phyloP scores from a whole-genome alignment of 2,797 vertebrate genomes.

The Crotalus adamanteus region DNA sequence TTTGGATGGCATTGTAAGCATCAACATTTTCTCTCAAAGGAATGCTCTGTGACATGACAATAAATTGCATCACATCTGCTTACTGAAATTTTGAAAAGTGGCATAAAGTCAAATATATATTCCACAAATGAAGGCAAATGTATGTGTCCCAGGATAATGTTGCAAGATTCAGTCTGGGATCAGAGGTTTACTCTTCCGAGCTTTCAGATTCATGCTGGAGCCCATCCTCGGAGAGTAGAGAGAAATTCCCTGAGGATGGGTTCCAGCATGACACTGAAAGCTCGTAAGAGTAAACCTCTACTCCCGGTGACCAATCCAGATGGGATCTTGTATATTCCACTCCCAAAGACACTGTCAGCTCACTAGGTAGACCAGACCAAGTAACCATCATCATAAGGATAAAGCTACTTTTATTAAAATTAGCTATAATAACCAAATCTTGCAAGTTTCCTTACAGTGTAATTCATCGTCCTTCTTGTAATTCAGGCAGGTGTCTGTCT shows the following conservation, averaged over 20 bases:
- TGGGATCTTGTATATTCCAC: background rate
- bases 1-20: background rate
- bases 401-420: background rate
- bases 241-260: background rate
- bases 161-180: background rate
- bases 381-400: background rate
- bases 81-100: background rate
- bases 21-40: background rate
- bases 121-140: background rate
- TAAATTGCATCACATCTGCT: background rate
- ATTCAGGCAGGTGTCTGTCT: background rate
- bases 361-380: background rate
- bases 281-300: background rate
- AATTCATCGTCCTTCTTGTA: background rate
- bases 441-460: background rate
- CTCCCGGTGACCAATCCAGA: background rate
- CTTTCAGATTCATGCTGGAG: background rate
- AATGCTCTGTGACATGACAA: background rate
- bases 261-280: background rate
- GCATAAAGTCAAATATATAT: background rate
- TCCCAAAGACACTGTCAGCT: background rate
- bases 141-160: background rate
- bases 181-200: background rate
- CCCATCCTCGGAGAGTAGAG: background rate
- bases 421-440: background rate